Conservation (phyloP, 2,888 invertebrate species). For the Hedychridium roseum region DNA sequence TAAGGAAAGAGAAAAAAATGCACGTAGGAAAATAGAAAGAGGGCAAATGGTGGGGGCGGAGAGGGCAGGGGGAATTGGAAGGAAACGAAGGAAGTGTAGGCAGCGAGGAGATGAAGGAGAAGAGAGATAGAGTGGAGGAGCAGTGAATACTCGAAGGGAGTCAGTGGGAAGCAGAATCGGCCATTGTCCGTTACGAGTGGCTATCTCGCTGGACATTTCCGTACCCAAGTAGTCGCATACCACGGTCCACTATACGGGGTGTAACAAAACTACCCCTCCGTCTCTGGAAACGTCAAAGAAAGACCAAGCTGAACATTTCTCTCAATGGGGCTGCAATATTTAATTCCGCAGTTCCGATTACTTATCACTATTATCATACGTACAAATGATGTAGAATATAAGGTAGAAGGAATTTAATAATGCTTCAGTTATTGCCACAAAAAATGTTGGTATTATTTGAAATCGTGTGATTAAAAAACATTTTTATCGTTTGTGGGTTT, state of each 20-base stretch:
- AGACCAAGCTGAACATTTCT: too few relatives aligned
- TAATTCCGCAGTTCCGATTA: too few relatives aligned
- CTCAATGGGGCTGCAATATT: too few relatives aligned
- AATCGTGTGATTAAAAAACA: too few relatives aligned
- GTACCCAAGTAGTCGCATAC: constrained; percentile 38
- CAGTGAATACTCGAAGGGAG: constrained; percentile 26
- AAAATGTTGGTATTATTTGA: too few relatives aligned
- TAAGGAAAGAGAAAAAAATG: background rate
- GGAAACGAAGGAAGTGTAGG: background rate
- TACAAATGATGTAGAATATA: too few relatives aligned
- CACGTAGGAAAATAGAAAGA: background rate
- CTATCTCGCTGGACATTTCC: constrained; percentile 59
- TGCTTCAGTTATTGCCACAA: too few relatives aligned
- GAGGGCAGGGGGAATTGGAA: background rate
- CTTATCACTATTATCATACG: too few relatives aligned
- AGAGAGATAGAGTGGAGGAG: constrained; percentile 7
- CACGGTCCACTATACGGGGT: background rate
- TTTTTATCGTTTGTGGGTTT: too few relatives aligned
- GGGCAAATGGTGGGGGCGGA: background rate
- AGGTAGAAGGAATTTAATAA: too few relatives aligned
- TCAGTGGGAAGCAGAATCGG: constrained; percentile 49
- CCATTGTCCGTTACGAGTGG: constrained; percentile 57
- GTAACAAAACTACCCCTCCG: too few relatives aligned
- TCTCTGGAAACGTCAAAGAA: too few relatives aligned
- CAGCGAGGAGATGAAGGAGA: constrained; percentile 4